Conservation (phyloP, 2,888 invertebrate genomes). For the Scaptomyza tumidula region DNA sequence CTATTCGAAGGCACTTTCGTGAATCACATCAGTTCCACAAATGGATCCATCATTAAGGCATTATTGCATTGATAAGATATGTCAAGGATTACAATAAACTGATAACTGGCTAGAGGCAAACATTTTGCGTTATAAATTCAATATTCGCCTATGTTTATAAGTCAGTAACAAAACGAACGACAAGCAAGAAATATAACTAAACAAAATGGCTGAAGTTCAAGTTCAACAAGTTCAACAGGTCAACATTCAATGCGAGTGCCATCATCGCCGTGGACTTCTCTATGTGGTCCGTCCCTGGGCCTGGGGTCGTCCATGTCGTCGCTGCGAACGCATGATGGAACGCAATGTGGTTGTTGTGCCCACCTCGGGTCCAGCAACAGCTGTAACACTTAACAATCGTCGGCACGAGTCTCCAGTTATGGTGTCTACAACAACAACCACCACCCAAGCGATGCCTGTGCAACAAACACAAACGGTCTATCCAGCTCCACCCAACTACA, state of each 20-base stretch:
- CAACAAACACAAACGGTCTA: slow-evolving; percentile 13
- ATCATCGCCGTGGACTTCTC: slow-evolving; percentile 61
- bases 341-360: slow-evolving; percentile 58
- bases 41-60: slow-evolving; percentile 40
- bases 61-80: slow-evolving; percentile 48
- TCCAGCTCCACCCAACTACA: not conserved
- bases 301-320: slow-evolving; percentile 67
- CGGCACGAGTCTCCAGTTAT: slow-evolving; percentile 10
- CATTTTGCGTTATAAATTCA: slow-evolving; percentile 42
- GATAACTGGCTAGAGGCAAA: slow-evolving; percentile 29
- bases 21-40: slow-evolving; percentile 44
- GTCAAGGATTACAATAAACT: slow-evolving; percentile 16
- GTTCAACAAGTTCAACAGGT: slow-evolving; percentile 60
- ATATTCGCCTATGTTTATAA: not conserved
- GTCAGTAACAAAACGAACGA: slow-evolving; percentile 40
- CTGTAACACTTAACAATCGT: slow-evolving; percentile 6
- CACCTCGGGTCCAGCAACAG: slow-evolving; percentile 25
- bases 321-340: slow-evolving; percentile 69
- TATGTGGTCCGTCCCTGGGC: slow-evolving; percentile 50
- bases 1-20: slow-evolving; percentile 1
- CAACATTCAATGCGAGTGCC: slow-evolving; percentile 65
- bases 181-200: slow-evolving; percentile 4
- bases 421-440: slow-evolving; percentile 30
- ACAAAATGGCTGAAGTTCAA: slow-evolving; percentile 52
- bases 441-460: slow-evolving; percentile 15